phyloP scores from a whole-genome alignment of 2,888 invertebrate genomes.

The Orchestes rusci region DNA sequence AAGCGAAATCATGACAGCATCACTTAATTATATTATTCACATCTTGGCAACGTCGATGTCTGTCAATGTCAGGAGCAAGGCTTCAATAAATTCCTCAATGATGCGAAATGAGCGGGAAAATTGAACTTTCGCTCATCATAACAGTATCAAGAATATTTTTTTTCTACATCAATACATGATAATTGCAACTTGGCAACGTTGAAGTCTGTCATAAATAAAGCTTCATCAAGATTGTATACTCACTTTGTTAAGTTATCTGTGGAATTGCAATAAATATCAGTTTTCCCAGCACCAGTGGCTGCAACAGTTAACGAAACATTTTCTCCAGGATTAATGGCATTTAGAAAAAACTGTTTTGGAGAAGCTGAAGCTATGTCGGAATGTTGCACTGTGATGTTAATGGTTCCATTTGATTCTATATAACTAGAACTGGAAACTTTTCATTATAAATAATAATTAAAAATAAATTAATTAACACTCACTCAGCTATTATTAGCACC shows the following conservation, averaged over 20 bases:
- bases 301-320: constrained; percentile 41
- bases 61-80: too few species aligned
- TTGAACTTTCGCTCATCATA: too few species aligned
- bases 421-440: constrained; percentile 11
- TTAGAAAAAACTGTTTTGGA: constrained; percentile 40
- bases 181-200: too few species aligned
- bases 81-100: too few species aligned
- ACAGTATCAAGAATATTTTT: too few species aligned
- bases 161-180: too few species aligned
- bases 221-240: too few species aligned
- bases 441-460: neutral
- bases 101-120: too few species aligned
- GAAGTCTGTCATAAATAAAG: too few species aligned
- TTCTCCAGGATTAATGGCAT: constrained; percentile 34
- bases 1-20: too few species aligned
- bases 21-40: too few species aligned
- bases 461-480: constrained; percentile 3
- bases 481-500: constrained; percentile 13
- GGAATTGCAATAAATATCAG: constrained; percentile 56
- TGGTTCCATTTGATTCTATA: constrained; percentile 26
- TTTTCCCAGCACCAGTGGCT: constrained; percentile 61
- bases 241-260: constrained; percentile 42
- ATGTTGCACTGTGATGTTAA: constrained; percentile 57
- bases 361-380: constrained; percentile 53
- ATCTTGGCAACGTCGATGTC: too few species aligned